Evolutionary conservation across 1,140 invertebrate species (phyloP), one percentile per base, ranked within the genome.

Genomic region (Pentalonia nigronervosa): DNA sequence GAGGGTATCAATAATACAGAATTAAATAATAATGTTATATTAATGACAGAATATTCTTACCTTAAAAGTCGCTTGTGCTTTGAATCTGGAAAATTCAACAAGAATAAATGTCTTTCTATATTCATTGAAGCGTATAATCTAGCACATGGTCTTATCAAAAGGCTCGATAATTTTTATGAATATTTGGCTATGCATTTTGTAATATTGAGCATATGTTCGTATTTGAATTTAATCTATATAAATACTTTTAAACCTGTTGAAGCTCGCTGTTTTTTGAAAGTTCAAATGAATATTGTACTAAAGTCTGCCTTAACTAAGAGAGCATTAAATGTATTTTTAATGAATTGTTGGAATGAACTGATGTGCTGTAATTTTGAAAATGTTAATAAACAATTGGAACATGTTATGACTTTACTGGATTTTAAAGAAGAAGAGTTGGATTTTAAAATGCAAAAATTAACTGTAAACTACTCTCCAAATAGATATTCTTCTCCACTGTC

Each of bases 161-260:
- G 81, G 7, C 34, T 93, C 0, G 91, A 93, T 93, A 86, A 48
- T 7, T 93, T 93, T 45, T 50, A 53, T 86, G 91, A 93, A 84
- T 93, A 93, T 45, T 86, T 93, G 3, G 81, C 23, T 4, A 93
- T 93, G 91, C 91, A 93, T 84, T 93, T 86, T 86, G 48, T 93
- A 56, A 30, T 93, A 93, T 86, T 93, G 17, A 93, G 60, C 30
- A 93, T 93, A 36, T 93, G 91, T 41, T 53, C 91, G 1, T 93
- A 93, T 93, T 93, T 93, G n/a, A 93, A 93, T 93, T 93, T 93
- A 93, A 93, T 93, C 7, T 93, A 36, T 86, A 53, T 93, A 84
- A 93, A 93, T 93, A 93, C 34, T 36, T 93, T 93, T 0, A 93
- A 56, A 86, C 91, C 91, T 20, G 81, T 84, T 45, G 91, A 93